phyloP scores from a whole-genome alignment of 2,797 vertebrate species.

The Amphiprion clarkii region DNA sequence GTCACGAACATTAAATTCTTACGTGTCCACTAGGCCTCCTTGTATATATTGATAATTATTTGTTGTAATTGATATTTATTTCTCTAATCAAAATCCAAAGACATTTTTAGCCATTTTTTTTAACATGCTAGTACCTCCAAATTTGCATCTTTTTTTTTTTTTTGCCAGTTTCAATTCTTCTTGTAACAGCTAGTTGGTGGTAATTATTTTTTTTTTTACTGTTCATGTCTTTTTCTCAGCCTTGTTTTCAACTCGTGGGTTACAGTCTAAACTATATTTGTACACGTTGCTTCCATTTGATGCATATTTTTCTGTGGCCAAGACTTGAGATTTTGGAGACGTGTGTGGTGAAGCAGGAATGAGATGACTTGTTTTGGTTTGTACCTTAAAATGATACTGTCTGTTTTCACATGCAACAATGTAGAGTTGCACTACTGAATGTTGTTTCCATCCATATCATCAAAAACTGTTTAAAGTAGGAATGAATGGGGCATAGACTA shows the following conservation, averaged over 20 bases:
- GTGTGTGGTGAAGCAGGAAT: not conserved
- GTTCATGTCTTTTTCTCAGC: not conserved
- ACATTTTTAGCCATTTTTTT: slow-evolving; percentile 16
- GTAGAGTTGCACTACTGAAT: slow-evolving; percentile 23
- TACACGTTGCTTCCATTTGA: slow-evolving; percentile 13
- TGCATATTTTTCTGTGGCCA: slow-evolving; percentile 1
- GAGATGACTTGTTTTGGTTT: not conserved
- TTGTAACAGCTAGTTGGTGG: slow-evolving; percentile 4
- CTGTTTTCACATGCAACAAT: not conserved
- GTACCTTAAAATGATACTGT: not conserved
- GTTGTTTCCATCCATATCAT: slow-evolving; percentile 35
- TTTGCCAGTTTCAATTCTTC: not conserved
- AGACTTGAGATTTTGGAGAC: not conserved
- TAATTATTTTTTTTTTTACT: not conserved
- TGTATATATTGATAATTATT: slow-evolving; percentile 42
- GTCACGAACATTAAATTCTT: not conserved
- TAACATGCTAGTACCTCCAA: slow-evolving; percentile 1
- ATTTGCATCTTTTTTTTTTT: not conserved
- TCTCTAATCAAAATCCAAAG: slow-evolving; percentile 59
- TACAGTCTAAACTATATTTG: too few species aligned
- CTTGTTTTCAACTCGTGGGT: not conserved
- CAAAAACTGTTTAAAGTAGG: not conserved
- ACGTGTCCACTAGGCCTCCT: not conserved
- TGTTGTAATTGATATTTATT: slow-evolving; percentile 60
- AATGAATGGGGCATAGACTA: not conserved